These are phyloP conservation scores for Drosophila anceps DNA, from an alignment of 2,888 invertebrate genomes.

Conservation along the genomic window DNA sequence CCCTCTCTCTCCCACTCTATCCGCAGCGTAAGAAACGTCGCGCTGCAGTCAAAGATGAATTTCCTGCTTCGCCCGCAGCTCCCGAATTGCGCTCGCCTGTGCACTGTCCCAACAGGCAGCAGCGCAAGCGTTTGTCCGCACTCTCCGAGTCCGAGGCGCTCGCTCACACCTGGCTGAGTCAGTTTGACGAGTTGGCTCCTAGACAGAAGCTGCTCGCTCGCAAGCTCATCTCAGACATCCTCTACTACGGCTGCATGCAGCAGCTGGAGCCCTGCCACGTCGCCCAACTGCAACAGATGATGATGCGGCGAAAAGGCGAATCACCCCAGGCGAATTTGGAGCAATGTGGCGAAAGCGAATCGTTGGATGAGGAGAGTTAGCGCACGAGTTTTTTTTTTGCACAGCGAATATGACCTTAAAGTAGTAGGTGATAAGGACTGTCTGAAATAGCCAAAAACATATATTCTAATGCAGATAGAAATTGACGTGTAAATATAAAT, in stretches of 20 bases:
- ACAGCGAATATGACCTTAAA: not conserved
- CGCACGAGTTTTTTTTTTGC: not conserved
- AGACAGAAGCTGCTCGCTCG: slow-evolving; percentile 41
- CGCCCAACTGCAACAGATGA: slow-evolving; percentile 41
- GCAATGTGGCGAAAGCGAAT: slow-evolving; percentile 1
- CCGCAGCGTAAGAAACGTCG: slow-evolving; percentile 27
- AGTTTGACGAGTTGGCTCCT: slow-evolving; percentile 37
- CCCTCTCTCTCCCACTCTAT: not conserved
- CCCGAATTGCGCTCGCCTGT: not conserved
- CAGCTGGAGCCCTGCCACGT: slow-evolving; percentile 50
- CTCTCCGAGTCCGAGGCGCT: slow-evolving; percentile 38
- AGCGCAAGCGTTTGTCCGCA: not conserved
- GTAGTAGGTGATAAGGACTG: not conserved
- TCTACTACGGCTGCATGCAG: slow-evolving; percentile 55
- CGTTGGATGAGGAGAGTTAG: slow-evolving; percentile 15
- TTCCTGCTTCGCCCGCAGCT: not conserved
- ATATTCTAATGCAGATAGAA: not conserved
- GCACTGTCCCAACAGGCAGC: not conserved
- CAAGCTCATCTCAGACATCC: slow-evolving; percentile 51
- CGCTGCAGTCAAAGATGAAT: slow-evolving; percentile 17
- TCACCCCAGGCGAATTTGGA: not conserved
- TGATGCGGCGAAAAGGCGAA: slow-evolving; percentile 12
- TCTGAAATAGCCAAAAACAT: not conserved
- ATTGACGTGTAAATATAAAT: not conserved
- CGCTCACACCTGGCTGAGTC: slow-evolving; percentile 44